A percentile compares a stretch with the other conserved stretches of the same genome.
Evolutionary conservation across 2,888 invertebrate genomes (phyloP).

Genomic region (Nomada ruficornis): DNA sequence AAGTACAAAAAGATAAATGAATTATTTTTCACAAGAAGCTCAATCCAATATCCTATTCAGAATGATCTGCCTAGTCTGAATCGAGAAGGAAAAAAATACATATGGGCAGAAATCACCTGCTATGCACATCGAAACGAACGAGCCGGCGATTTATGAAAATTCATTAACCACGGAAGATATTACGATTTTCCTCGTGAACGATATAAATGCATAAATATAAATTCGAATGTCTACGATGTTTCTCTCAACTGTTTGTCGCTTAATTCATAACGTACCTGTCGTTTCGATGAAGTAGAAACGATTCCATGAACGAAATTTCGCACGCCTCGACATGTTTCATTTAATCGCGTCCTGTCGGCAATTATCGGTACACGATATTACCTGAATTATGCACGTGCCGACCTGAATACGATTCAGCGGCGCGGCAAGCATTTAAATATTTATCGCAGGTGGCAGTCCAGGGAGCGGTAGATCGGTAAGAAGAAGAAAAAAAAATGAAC

Average conservation of each 20-base stretch:
- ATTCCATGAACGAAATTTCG: conserved; percentile 6
- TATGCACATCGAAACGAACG: neutral
- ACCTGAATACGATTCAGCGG: neutral
- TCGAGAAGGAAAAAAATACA: too few relatives aligned
- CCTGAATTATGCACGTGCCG: neutral
- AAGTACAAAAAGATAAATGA: too few relatives aligned
- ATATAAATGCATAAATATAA: neutral
- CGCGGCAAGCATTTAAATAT: conserved; percentile 1
- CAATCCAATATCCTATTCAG: too few relatives aligned
- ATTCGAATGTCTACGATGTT: neutral
- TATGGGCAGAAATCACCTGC: neutral
- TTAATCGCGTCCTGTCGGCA: conserved; percentile 11
- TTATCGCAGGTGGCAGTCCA: neutral
- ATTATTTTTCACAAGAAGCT: too few relatives aligned
- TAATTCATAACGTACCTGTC: neutral
- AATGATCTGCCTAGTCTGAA: too few relatives aligned
- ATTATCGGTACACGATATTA: conserved; percentile 12
- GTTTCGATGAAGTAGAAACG: neutral
- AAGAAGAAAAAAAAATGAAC: neutral
- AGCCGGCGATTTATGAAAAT: conserved; percentile 5
- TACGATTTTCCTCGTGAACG: neutral
- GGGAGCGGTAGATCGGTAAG: neutral
- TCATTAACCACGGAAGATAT: conserved; percentile 13
- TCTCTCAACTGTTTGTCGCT: conserved; percentile 8
- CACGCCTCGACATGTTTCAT: conserved; percentile 11